A percentile compares a stretch with the other conserved stretches of the same genome.
Conservation (phyloP, 2,113 vertebrate species). For the Syrmaticus mikado region DNA sequence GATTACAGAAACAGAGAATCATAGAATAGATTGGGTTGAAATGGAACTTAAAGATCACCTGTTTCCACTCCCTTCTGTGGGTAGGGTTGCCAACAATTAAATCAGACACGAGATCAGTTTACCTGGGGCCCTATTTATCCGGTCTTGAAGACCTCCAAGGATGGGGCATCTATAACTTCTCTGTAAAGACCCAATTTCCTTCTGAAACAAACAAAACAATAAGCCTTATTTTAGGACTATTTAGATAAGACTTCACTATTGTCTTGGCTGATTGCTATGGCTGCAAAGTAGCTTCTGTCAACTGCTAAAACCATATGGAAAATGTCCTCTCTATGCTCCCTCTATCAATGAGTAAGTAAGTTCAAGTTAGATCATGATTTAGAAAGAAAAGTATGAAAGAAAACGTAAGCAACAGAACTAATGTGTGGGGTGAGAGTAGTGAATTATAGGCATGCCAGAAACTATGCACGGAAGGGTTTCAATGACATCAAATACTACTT, state of each 20-base stretch:
- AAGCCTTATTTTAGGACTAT: neutral
- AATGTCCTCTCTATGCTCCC: neutral
- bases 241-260: neutral
- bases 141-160: too few relatives aligned
- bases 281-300: neutral
- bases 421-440: neutral
- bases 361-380: neutral
- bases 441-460: neutral
- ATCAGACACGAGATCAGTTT: too few relatives aligned
- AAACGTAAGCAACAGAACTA: neutral
- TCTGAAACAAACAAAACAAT: neutral
- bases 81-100: too few relatives aligned
- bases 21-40: too few relatives aligned
- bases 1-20: neutral
- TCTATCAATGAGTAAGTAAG: neutral
- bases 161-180: too few relatives aligned
- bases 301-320: neutral
- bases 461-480: neutral
- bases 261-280: neutral
- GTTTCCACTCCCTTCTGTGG: too few relatives aligned
- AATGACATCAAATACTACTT: neutral
- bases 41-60: too few relatives aligned
- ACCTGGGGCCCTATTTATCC: too few relatives aligned
- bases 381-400: neutral
- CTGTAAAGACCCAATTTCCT: neutral